Evolutionary conservation across 2,797 vertebrate genomes (phyloP), one percentile per base, ranked within the genome.

Genomic region (Dallia pectoralis): DNA sequence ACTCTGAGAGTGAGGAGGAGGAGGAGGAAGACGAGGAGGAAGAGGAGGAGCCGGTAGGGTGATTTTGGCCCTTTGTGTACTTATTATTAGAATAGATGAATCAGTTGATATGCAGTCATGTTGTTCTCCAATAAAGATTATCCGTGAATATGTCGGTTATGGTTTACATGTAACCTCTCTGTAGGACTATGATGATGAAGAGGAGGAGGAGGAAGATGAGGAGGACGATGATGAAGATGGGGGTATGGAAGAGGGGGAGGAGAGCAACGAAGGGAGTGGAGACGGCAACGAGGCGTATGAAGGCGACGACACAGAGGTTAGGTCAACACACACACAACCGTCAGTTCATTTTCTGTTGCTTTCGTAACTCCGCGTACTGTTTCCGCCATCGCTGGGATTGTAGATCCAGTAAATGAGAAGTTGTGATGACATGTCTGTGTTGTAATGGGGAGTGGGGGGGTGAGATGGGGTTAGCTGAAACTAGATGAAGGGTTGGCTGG

Each of bases 251-350:
- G 97, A 96, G 84, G 97, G 95, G 36, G 97, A 98, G 33, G 97
- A 99, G 56, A 98, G 96, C 68, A 97, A 97, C 1, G 96, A 97
- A 68, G 97, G 94, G 63, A 97, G 97, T 59, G 94, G 95, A 49
- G 96, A 97, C 22, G 95, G 93, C n/a, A 96, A 96, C 18, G 96
- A 99, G 67, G 94, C 91, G 0, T 98, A 97, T 5, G 96, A 98
- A 85, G 96, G 93, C 67, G 96, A 97, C 1, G 96, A 97, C 71
- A 86, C 94, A 9, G 96, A 99, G 94, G 97, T 97, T 80, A 73
- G 85, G 32, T 32, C 16, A 36, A 47, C 71, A 29, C n/a, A 36
- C 7, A 65, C 19, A 44, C 19, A 29, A 81, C 77, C 14, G 6
- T 64, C 15, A 30, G n/a, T n/a, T n/a, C n/a, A n/a, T n/a, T 44